Percentiles rank a stretch among this genome's conserved stretches.
Conservation (phyloP, 2,888 invertebrate genomes). For the Phragmatobia fuliginosa region DNA sequence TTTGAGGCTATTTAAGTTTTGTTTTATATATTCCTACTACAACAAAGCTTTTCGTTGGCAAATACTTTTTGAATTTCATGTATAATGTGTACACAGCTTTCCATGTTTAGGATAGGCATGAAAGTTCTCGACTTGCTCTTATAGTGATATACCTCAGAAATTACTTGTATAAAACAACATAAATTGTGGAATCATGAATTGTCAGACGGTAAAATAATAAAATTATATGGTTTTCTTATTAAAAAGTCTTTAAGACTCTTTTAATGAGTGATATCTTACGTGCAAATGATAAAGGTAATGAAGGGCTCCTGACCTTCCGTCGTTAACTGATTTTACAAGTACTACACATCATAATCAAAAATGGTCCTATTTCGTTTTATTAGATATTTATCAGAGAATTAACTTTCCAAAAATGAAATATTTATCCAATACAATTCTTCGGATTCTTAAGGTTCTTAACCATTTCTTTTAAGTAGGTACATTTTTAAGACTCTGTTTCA, state of each 20-base stretch:
- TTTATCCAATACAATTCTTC: background rate
- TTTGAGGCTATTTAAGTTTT: conserved; percentile 36
- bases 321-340: background rate
- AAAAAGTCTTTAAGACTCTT: background rate
- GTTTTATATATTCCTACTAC: conserved; percentile 19
- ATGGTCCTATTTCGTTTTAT: background rate
- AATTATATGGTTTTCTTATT: conserved; percentile 13
- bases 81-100: conserved; percentile 14
- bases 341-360: background rate
- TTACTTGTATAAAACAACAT: conserved; percentile 17
- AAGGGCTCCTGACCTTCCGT: background rate
- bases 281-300: background rate
- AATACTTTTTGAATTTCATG: conserved; percentile 15
- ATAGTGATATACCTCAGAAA: background rate
- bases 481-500: conserved; percentile 12
- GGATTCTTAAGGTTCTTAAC: background rate
- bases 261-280: background rate
- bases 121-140: background rate
- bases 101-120: background rate
- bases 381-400: background rate
- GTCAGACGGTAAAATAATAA: conserved; percentile 30
- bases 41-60: conserved; percentile 18
- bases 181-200: conserved; percentile 38
- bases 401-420: background rate
- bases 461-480: background rate